These are phyloP conservation scores for Lontra canadensis DNA, from an alignment of 2,113 vertebrate species.

Conservation along the genomic window DNA sequence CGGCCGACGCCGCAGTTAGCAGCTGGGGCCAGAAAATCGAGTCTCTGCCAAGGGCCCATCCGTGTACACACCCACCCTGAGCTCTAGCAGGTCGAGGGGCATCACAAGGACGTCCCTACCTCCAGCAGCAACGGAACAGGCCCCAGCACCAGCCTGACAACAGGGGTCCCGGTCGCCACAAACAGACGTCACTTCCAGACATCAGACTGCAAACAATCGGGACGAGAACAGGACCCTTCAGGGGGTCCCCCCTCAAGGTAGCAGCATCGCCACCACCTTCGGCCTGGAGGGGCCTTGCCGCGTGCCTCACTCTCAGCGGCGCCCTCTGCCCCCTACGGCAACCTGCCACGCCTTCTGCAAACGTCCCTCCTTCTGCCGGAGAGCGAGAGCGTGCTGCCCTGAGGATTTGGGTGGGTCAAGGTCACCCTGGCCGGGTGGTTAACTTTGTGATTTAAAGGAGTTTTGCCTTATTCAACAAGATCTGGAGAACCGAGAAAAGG, in stretches of 20 bases:
- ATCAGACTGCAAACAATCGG: rapidly evolving
- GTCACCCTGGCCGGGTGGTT: neutral
- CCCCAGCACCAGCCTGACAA: rapidly evolving
- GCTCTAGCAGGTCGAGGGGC: rapidly evolving
- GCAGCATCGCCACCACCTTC: rapidly evolving
- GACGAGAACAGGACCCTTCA: rapidly evolving
- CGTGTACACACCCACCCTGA: neutral
- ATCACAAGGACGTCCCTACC: rapidly evolving
- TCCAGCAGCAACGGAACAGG: rapidly evolving
- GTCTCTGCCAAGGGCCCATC: rapidly evolving
- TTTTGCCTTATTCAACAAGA: neutral
- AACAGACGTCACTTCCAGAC: neutral
- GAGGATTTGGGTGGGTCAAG: neutral
- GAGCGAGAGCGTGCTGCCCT: rapidly evolving
- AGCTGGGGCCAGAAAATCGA: neutral
- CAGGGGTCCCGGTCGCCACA: rapidly evolving
- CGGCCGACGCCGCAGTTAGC: rapidly evolving
- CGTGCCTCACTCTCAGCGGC: rapidly evolving
- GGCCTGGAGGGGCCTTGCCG: rapidly evolving
- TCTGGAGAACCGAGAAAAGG: neutral
- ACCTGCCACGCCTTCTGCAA: rapidly evolving
- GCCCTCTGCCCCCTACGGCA: rapidly evolving
- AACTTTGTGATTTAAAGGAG: neutral
- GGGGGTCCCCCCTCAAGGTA: neutral
- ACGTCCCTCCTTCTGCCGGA: rapidly evolving